A percentile compares a stretch with the other conserved stretches of the same genome.
These are phyloP conservation scores for Rattus norvegicus DNA, from an alignment of 2,113 vertebrate genomes.

Conservation along the genomic window DNA sequence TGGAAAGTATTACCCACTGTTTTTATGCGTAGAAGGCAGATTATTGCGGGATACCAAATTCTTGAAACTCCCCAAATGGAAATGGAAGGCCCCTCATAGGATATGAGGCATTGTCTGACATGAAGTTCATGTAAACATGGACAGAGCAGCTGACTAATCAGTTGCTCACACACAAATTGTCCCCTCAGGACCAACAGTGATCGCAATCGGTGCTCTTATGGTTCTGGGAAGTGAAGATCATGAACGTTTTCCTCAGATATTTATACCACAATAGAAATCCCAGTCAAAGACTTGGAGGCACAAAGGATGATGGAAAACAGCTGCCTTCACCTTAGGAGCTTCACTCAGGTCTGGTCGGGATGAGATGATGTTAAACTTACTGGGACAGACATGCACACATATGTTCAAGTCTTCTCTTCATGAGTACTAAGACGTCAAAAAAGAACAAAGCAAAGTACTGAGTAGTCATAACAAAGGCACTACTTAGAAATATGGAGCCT, in stretches of 20 bases:
- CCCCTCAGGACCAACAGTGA: constrained; percentile 61
- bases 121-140: constrained; percentile 22
- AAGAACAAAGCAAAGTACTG: not conserved
- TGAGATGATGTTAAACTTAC: constrained; percentile 52
- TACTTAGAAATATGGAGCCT: not conserved
- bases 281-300: constrained; percentile 74
- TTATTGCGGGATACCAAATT: constrained; percentile 41
- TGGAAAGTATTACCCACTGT: constrained; percentile 59
- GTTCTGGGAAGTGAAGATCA: constrained; percentile 76
- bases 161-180: constrained; percentile 75
- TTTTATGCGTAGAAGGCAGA: constrained; percentile 43
- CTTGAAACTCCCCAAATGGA: constrained; percentile 48
- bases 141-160: constrained; percentile 69
- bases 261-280: constrained; percentile 75
- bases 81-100: constrained; percentile 21
- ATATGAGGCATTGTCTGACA: constrained; percentile 34
- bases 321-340: constrained; percentile 70
- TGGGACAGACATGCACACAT: constrained; percentile 54
- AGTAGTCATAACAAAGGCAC: not conserved
- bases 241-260: constrained; percentile 49
- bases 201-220: constrained; percentile 19
- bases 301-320: constrained; percentile 86
- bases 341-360: constrained; percentile 64
- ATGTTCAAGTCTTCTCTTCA: constrained; percentile 37
- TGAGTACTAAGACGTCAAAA: not conserved